Conservation (phyloP, 2,888 invertebrate genomes). For the Teleogryllus oceanicus region DNA sequence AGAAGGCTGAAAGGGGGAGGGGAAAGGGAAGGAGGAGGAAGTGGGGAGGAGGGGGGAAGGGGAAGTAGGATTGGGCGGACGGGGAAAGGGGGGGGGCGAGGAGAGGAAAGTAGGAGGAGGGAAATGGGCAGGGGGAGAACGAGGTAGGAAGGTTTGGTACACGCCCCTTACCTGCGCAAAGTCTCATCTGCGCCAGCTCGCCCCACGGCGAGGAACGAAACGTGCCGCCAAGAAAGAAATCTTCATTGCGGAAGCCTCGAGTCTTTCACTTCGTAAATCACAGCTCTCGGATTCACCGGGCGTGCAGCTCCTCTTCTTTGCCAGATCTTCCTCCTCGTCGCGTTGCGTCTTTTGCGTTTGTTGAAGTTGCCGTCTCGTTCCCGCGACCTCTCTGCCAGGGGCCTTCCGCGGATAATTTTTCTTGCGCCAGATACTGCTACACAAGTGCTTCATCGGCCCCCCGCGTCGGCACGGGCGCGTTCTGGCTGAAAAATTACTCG, state of each 20-base stretch:
- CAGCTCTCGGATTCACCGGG: not conserved
- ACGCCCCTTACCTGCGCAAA: no score
- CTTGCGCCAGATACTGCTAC: not conserved
- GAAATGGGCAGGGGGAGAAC: no score
- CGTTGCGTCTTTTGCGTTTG: not conserved
- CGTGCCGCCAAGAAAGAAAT: not conserved
- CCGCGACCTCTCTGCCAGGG: no score
- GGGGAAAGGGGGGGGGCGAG: not conserved
- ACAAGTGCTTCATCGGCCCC: no score
- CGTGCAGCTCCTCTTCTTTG: not conserved
- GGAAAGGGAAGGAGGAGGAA: no score
- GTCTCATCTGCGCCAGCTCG: no score
- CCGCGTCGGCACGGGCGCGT: not conserved
- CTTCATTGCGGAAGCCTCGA: not conserved
- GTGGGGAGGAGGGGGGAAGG: not conserved
- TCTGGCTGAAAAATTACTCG: conserved; percentile 1
- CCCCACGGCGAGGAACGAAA: no score
- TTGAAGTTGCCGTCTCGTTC: not conserved
- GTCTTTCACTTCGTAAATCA: not conserved
- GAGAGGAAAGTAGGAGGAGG: not conserved
- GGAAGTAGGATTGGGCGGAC: not conserved
- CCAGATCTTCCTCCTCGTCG: not conserved
- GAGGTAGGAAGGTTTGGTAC: no score
- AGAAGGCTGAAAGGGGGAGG: no score
- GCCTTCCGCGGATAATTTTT: not conserved